Base-by-base conservation (phyloP, 2,797 vertebrate species). In the Glyptemys insculpta region DNA sequence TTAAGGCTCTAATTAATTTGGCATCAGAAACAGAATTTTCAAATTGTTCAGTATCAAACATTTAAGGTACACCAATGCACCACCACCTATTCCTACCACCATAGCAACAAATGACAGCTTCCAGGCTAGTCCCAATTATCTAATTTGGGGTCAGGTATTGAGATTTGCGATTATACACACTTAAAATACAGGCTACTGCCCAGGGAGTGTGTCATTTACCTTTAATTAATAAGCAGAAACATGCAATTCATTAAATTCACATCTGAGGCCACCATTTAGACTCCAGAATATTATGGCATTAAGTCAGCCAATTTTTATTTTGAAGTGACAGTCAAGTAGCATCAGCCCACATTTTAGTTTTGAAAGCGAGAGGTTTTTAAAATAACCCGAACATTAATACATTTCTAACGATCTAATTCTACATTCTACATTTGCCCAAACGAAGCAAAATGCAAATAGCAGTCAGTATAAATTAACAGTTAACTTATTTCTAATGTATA, bases 1-100 rank as follows among this genome's bases (percentile, higher is more conserved):
- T 65, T 82, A 96, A 97, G 81, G 81, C 91, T 94, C 78, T 94
- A 94, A 97, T 96, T 96, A 96, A 96, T 95, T 94, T 97, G 85
- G 83, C 86, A 81, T 83, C 1, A 12, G 86, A 83, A 97, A 95
- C 92, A 68, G 89, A 91, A 86, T 87, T 90, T 97, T 88, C 85
- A 79, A 93, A 94, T 84, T 47, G 72, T 79, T 94, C 88, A 56
- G 53, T 87, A 95, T 92, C 91, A 91, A 90, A 96, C 6, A 1
- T 95, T 94, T 90, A 85, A 89, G 90, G 86, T 89, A 89, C 83
- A 91, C 84, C 91, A 94, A 80, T 87, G 83, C 54, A 82, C 54
- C 84, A 87, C 49, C 0, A 4, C 94, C 94, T 95, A 94, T 91
- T 68, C 93, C 83, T 83, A 96, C 49, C 79, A 78, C 37, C 94